Evolutionary conservation across 2,113 vertebrate species (phyloP), one percentile per base, ranked within the genome.

Genomic region (Numenius arquata): DNA sequence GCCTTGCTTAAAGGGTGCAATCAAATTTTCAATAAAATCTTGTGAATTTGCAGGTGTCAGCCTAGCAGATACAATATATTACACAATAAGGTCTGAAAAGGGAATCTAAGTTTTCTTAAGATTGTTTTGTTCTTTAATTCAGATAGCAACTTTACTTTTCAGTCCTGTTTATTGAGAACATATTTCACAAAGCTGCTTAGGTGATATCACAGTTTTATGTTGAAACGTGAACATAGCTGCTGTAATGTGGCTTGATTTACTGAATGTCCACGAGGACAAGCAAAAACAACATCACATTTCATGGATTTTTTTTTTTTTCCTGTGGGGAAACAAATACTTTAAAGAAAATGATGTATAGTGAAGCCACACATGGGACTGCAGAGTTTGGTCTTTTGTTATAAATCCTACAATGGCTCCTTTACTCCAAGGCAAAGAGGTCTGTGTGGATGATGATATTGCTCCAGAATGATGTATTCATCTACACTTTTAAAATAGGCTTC

Each of bases 381-480:
- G 70, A 63, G 18, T 66, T 88, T 74, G 29, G 18, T 62, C 55
- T 75, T 96, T 74, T 90, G 53, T 70, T 91, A 73, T 85, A 93
- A 96, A 94, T 73, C n/a, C 45, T 95, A 41, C 41, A 80, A 67
- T 63, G 23, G 38, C 29, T 90, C 15, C 55, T 83, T 88, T 79
- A 83, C 45, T 83, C 40, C 32, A 58, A 73, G 72, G 22, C 15
- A 18, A 85, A 93, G 53, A 76, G 74, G 50, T 73, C 81, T 90
- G 41, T 25, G 45, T 85, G 29, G 63, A 7, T 83, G 71, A 66
- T 96, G 93, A 95, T 91, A 85, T 63, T 95, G 78, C 82, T 96
- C 75, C 92, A 97, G 88, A 95, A 90, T 25, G 73, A 89, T 94
- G 65, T 78, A 89, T 95, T 95, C 95, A 86, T 93, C 88, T 88